Evolutionary conservation across 2,888 invertebrate species (phyloP).

Genomic region (Mythimna ferrago): DNA sequence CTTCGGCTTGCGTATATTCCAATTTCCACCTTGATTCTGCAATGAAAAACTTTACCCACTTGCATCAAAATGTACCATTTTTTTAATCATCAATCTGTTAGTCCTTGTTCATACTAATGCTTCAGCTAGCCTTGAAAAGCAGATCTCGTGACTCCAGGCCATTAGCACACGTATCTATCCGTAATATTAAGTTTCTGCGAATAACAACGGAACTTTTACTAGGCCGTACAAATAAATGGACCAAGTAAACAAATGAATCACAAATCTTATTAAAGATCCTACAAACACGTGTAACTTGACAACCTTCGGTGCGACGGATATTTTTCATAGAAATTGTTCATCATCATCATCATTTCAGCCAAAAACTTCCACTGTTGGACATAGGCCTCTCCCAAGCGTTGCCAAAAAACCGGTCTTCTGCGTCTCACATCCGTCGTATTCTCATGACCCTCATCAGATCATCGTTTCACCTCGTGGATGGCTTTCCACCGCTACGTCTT

Average conservation of each 20-base stretch:
- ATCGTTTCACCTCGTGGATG: no score
- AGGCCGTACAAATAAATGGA: conserved; percentile 12
- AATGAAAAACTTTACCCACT: no score
- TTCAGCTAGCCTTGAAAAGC: background rate
- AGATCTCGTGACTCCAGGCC: background rate
- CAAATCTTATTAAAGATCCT: background rate
- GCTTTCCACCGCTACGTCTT: no score
- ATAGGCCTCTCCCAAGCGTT: no score
- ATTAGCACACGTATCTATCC: background rate
- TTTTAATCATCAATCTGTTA: background rate
- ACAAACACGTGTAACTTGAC: background rate
- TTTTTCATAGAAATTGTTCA: background rate
- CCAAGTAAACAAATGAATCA: conserved; percentile 13
- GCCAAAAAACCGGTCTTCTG: no score
- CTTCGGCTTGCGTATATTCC: no score
- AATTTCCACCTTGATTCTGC: no score
- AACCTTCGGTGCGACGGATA: background rate
- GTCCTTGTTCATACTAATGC: background rate
- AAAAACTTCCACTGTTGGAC: no score
- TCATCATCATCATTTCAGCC: no score
- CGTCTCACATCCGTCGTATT: no score
- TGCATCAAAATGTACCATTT: no score
- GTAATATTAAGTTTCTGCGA: background rate
- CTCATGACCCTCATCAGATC: no score
- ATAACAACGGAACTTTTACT: conserved; percentile 7